A percentile compares a stretch with the other conserved stretches of the same genome.
Evolutionary conservation across 2,888 invertebrate species (phyloP).

Genomic region (Cremastinae sp.): DNA sequence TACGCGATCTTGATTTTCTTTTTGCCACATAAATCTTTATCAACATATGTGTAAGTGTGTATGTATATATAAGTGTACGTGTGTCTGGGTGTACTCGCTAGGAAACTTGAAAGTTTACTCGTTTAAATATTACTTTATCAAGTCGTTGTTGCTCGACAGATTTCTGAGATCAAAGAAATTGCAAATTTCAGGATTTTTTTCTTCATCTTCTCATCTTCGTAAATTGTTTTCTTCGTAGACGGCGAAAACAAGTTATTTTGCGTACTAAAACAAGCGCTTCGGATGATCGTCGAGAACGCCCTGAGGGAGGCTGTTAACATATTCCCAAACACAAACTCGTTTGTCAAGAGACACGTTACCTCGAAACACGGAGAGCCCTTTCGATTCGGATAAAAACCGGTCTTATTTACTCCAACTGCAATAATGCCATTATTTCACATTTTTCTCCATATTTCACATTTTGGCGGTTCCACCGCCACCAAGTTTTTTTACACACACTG

Average conservation of each 20-base stretch:
- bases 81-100: constrained; percentile 61
- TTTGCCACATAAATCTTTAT: constrained; percentile 9
- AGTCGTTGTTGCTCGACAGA: constrained; percentile 78
- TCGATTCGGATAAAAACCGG: constrained; percentile 20
- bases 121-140: constrained; percentile 74
- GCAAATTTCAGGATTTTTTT: constrained; percentile 70
- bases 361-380: constrained; percentile 23
- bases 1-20: constrained; percentile 14
- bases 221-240: constrained; percentile 27
- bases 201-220: constrained; percentile 30
- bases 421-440: constrained; percentile 32
- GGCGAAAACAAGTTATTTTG: constrained; percentile 26
- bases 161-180: constrained; percentile 80
- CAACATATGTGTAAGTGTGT: constrained; percentile 44
- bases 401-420: no score
- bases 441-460: constrained; percentile 13
- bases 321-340: background rate
- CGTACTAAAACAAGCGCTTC: constrained; percentile 38
- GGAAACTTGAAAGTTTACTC: constrained; percentile 72
- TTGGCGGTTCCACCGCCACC: constrained; percentile 64
- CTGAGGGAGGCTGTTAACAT: background rate
- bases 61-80: background rate
- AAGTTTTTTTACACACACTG: constrained; percentile 57
- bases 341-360: background rate
- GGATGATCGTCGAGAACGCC: constrained; percentile 44